Base-by-base conservation (phyloP, 2,113 vertebrate species). In the Ictidomys tridecemlineatus region DNA sequence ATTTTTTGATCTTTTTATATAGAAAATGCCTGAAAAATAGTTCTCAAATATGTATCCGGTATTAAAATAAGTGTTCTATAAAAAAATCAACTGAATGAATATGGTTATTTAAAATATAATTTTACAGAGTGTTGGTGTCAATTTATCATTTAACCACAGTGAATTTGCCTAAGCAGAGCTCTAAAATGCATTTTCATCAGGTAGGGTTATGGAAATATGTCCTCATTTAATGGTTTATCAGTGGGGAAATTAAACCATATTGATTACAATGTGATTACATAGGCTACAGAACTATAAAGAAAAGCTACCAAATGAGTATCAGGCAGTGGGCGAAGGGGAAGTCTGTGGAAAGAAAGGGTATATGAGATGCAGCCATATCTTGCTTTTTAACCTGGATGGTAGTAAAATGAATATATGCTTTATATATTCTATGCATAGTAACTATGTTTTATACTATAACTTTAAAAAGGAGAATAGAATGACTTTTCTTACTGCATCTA, bases 11-110 rank as follows among this genome's bases (percentile, higher is more conserved):
- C 14, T 89, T 58, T 48, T 48, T 74, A 6, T 51, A 61, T 78
- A 56, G 45, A 90, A 92, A 96, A 93, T 79, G 51, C 17, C 3
- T 85, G 42, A 89, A 90, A 96, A 76, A 69, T 73, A 69, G 86
- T 89, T 89, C 39, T 8, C 76, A 4, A 89, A 10, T 37, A 61
- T 32, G 5, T 72, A 26, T 32, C 2, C 30, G 77, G 1, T 37
- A 58, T 86, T 85, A 96, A 45, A 45, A 30, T 42, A 77, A 61
- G 13, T 22, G 0, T 90, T 69, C 26, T 48, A 32, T 61, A 88
- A 42, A 93, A 13, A 77, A 48, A 72, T 83, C 1, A 7, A 84
- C 5, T 92, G 51, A 85, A 85, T 85, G n/a, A 74, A 74, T 42
- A 67, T 77, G 14, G 1, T 37, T 92, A 32, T 72, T 92, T 84